Conservation (phyloP, 1,140 invertebrate genomes). For the Lineus longissimus region DNA sequence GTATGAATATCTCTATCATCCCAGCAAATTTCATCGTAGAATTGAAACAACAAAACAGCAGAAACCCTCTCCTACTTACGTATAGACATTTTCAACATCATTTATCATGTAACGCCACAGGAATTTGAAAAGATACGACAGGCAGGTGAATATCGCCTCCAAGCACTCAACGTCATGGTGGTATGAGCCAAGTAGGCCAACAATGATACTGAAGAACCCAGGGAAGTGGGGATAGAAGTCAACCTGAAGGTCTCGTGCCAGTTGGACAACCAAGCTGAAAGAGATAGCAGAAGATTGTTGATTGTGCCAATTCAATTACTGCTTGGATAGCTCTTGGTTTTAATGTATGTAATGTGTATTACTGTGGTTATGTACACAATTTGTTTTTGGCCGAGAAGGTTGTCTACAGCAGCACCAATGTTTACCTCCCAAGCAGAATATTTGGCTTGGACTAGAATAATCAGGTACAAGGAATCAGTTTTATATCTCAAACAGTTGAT, state of each 20-base stretch:
- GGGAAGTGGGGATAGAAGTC: slow-evolving; percentile 83
- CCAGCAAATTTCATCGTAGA: no score
- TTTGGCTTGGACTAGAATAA: no score
- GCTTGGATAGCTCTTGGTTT: slow-evolving; percentile 3
- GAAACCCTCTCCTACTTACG: no score
- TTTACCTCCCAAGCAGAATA: no score
- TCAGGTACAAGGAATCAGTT: no score
- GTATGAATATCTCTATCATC: no score
- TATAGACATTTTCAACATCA: slow-evolving; percentile 70
- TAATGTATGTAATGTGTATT: no score
- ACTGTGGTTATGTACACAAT: no score
- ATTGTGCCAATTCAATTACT: slow-evolving; percentile 15
- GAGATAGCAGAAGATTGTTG: slow-evolving; percentile 5
- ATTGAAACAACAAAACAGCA: no score
- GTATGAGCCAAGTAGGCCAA: slow-evolving; percentile 70
- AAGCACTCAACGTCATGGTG: slow-evolving; percentile 69
- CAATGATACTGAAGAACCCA: slow-evolving; percentile 63
- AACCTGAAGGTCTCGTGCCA: slow-evolving; percentile 77
- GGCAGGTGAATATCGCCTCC: slow-evolving; percentile 75
- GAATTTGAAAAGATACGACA: slow-evolving; percentile 86
- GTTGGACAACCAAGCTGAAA: slow-evolving; percentile 74
- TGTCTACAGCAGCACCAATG: no score
- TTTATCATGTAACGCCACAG: slow-evolving; percentile 75
- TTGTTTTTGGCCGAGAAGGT: no score
- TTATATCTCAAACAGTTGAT: no score